Base-by-base conservation (phyloP, 2,797 vertebrate genomes). In the Adrianichthys oophorus region DNA sequence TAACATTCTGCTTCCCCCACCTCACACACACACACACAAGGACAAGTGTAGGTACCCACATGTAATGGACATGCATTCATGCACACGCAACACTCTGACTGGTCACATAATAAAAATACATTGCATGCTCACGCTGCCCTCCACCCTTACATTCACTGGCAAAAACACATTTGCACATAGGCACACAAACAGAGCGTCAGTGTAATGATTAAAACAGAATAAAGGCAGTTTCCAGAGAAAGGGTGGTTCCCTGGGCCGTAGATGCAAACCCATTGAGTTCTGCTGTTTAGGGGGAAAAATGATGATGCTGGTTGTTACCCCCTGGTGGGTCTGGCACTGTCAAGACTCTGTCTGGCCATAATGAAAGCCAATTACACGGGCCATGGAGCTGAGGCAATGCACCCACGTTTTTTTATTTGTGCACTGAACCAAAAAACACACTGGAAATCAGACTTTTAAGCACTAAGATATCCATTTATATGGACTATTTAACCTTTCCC, bases 191-290 rank as follows among this genome's bases (percentile, higher is more conserved):
- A 79, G 69, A 70, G 62, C 53, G 29, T 72, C 60, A 51, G 50
- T 74, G 73, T 88, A 80, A 90, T 87, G 85, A 77, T 84, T 85
- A 85, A 86, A 89, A 87, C 82, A 85, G 87, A 64, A 77, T 72
- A 74, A 79, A 75, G 70, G 79, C 83, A 62, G 71, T 87, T 88
- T 88, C 85, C 87, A 87, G 80, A 83, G 82, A 81, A 83, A 86
- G 87, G 89, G 87, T 85, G 87, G 79, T 81, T 85, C 82, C 84
- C 80, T 52, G n/a, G 58, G 77, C 68, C 56, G 26, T 72, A 66
- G 79, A 83, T 76, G 62, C 68, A 52, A 73, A 75, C 67, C 77
- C 76, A 70, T 59, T 85, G 79, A 81, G 72, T 72, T 68, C 52
- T 62, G 72, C 72, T 76, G 76, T 77, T 85, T 77, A 73, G 55